Conservation (phyloP, 2,888 invertebrate genomes). For the Dastarcus helophoroides region DNA sequence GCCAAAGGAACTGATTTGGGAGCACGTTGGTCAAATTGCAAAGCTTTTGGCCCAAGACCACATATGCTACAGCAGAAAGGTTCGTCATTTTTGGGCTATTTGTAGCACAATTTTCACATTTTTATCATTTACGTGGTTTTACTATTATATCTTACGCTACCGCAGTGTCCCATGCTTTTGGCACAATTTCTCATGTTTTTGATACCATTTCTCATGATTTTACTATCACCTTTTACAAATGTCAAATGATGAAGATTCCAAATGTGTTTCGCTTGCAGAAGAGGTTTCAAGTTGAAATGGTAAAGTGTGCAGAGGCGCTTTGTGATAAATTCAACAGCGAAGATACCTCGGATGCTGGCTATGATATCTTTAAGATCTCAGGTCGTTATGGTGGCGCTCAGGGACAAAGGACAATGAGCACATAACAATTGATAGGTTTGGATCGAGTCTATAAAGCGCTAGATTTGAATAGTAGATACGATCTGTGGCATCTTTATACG, state of each 20-base stretch:
- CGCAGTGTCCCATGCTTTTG: no score
- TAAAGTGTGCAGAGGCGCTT: conserved; percentile 44
- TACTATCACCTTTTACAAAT: conserved; percentile 2
- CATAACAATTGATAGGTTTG: conserved; percentile 31
- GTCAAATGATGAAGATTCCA: background rate
- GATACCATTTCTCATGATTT: background rate
- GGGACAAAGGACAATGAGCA: conserved; percentile 23
- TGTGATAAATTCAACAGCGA: conserved; percentile 36
- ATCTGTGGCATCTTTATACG: conserved; percentile 44
- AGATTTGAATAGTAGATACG: conserved; percentile 35
- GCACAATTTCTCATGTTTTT: no score
- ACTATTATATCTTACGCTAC: no score
- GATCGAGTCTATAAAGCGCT: conserved; percentile 39
- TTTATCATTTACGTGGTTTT: no score
- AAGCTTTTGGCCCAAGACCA: conserved; percentile 46
- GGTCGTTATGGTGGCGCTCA: conserved; percentile 28
- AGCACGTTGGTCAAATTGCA: conserved; percentile 45
- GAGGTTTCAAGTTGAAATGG: conserved; percentile 46
- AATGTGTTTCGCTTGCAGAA: conserved; percentile 30
- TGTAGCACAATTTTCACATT: no score
- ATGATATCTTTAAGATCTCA: conserved; percentile 31
- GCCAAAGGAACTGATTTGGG: conserved; percentile 35
- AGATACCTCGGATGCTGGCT: conserved; percentile 17
- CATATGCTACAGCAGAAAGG: conserved; percentile 50
- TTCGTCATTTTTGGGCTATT: no score